A percentile compares a stretch with the other conserved stretches of the same genome.
These are phyloP conservation scores for Drosophila parabipectinata DNA, from an alignment of 1,140 invertebrate genomes.

Conservation along the genomic window DNA sequence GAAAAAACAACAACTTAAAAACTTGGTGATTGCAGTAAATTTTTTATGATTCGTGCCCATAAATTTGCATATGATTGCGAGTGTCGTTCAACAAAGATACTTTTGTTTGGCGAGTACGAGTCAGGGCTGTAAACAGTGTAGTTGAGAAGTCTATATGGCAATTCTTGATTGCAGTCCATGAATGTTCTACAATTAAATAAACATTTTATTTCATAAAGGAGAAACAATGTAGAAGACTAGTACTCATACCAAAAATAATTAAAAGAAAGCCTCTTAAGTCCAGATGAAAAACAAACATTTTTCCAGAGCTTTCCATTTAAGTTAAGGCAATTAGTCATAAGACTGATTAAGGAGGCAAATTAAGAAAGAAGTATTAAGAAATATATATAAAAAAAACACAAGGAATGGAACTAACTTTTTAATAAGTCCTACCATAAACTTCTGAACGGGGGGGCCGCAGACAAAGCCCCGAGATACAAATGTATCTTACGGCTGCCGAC, in stretches of 20 bases:
- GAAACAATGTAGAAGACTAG: no score
- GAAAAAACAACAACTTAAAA: conserved; percentile 18
- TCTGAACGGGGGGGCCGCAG: conserved; percentile 34
- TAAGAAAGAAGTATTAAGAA: conserved; percentile 47
- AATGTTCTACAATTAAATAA: conserved; percentile 7
- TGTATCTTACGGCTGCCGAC: conserved; percentile 55
- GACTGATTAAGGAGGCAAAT: conserved; percentile 66
- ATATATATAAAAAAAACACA: conserved; percentile 16
- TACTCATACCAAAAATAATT: neutral
- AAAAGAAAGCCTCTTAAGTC: neutral
- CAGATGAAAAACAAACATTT: neutral
- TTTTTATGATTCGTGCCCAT: conserved; percentile 30
- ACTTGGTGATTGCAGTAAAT: conserved; percentile 43
- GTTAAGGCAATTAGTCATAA: conserved; percentile 63
- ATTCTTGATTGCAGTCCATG: conserved; percentile 18
- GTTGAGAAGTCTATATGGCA: conserved; percentile 20
- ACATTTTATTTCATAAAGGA: conserved; percentile 1
- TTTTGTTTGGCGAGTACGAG: conserved; percentile 29
- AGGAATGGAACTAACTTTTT: conserved; percentile 59
- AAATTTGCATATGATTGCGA: conserved; percentile 64
- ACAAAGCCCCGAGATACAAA: conserved; percentile 64
- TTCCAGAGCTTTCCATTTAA: conserved; percentile 26
- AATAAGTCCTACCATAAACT: conserved; percentile 70
- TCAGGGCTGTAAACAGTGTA: conserved; percentile 34
- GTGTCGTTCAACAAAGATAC: conserved; percentile 33